Base-by-base conservation (phyloP, 2,797 vertebrate species). In the Kryptopterus vitreolus region DNA sequence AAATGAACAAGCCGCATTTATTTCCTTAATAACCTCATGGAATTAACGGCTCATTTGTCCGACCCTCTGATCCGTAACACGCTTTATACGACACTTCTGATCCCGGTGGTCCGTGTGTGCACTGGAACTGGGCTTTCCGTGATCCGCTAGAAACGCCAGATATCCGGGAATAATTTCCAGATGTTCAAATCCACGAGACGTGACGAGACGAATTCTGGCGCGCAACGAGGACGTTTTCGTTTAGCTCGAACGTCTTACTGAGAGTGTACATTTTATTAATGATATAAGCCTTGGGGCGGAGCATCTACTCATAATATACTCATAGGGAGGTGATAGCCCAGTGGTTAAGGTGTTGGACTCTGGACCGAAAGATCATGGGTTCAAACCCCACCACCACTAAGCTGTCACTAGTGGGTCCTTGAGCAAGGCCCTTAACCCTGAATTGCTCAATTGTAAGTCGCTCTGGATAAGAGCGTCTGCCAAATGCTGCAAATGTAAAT, bases 1-100 rank as follows among this genome's bases (percentile, higher is more conserved):
- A 70, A 76, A 86, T 81, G 8, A 76, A 24, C 81, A 83, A 77
- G 77, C 77, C 83, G 78, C 63, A 80, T 86, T 79, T 69, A 74
- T 86, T 83, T 81, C 68, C 52, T 86, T 87, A 90, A 89, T 87
- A 35, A 43, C 78, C 73, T 72, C 68, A 81, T 88, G 83, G 72
- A 88, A 89, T 87, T 85, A 89, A 87, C 85, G 59, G 58, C 22
- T 86, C 72, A 86, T 91, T 89, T 81, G 85, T 35, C 53, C 8
- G 33, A 58, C 85, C 83, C 86, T 46, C 78, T 85, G 73, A 35
- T 68, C 77, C 31, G 38, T 86, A 77, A 89, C 87, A 69, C 81
- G 33, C 80, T 85, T 77, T 83, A 71, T 76, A 76, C 85, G 80
- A 85, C 35, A 85, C 52, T 78, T 81, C 43, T 73, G 33, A 70